A percentile compares a stretch with the other conserved stretches of the same genome.
Conservation (phyloP, 2,888 invertebrate genomes). For the Eupithecia centaureata region DNA sequence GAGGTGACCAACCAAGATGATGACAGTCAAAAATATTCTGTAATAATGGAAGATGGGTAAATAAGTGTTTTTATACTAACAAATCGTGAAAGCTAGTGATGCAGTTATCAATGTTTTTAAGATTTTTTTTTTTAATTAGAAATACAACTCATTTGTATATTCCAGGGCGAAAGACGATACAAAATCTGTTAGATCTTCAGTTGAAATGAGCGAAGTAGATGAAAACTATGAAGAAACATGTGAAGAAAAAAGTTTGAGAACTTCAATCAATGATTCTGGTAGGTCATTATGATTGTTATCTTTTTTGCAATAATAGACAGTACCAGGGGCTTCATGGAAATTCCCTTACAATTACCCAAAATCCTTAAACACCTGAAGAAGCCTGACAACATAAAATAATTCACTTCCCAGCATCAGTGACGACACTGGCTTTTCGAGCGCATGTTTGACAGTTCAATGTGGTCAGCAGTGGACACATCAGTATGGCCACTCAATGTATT, state of each 20-base stretch:
- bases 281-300: not conserved
- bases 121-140: too few species aligned
- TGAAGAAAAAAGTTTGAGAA: not conserved
- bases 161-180: constrained; percentile 12
- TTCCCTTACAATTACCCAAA: not conserved
- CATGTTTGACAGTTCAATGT: too few species aligned
- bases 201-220: constrained; percentile 17
- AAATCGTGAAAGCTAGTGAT: too few species aligned
- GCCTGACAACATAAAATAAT: not conserved
- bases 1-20: constrained; percentile 41
- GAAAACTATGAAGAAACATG: constrained; percentile 20
- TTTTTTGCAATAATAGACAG: not conserved
- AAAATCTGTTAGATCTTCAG: constrained; percentile 17
- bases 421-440: too few species aligned
- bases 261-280: not conserved
- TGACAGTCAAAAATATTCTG: constrained; percentile 21
- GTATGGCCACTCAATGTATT: not conserved
- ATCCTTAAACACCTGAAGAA: not conserved
- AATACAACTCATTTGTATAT: not conserved
- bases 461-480: too few species aligned
- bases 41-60: constrained; percentile 24
- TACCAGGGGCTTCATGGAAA: not conserved
- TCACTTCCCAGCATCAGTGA: not conserved
- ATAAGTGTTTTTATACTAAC: too few species aligned
- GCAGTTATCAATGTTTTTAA: too few species aligned